These are phyloP conservation scores for Astyanax mexicanus DNA, from an alignment of 2,797 vertebrate genomes.

Conservation along the genomic window DNA sequence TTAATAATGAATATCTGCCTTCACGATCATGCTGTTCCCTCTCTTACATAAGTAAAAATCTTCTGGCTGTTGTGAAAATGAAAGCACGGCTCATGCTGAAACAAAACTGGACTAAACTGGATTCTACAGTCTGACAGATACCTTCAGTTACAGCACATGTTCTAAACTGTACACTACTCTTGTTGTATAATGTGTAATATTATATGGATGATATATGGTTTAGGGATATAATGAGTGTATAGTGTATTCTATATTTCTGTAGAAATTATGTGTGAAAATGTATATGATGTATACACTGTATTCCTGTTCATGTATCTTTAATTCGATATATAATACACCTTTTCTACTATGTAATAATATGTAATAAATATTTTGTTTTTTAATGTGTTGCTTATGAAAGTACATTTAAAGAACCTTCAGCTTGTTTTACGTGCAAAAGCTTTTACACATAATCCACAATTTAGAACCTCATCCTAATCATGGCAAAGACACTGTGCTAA, in stretches of 20 bases:
- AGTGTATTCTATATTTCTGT: background rate
- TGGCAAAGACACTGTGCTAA: no score
- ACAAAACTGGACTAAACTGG: background rate
- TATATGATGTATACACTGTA: background rate
- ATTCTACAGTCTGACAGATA: background rate
- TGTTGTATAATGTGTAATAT: conserved; percentile 19
- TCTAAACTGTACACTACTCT: background rate
- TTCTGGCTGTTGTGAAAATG: background rate
- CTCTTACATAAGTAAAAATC: background rate
- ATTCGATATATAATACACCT: background rate
- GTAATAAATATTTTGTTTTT: background rate
- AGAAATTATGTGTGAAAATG: background rate
- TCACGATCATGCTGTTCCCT: background rate
- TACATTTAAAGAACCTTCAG: no score
- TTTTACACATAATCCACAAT: no score
- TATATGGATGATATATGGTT: background rate
- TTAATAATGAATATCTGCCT: background rate
- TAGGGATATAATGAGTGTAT: background rate
- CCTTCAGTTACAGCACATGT: background rate
- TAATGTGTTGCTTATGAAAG: background rate
- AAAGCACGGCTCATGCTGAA: background rate
- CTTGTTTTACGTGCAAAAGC: no score
- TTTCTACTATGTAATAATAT: background rate
- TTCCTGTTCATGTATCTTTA: background rate
- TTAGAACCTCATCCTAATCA: no score